Percentiles rank a stretch among this genome's conserved stretches.
These are phyloP conservation scores for Malurus melanocephalus DNA, from an alignment of 2,113 vertebrate species.

Conservation along the genomic window DNA sequence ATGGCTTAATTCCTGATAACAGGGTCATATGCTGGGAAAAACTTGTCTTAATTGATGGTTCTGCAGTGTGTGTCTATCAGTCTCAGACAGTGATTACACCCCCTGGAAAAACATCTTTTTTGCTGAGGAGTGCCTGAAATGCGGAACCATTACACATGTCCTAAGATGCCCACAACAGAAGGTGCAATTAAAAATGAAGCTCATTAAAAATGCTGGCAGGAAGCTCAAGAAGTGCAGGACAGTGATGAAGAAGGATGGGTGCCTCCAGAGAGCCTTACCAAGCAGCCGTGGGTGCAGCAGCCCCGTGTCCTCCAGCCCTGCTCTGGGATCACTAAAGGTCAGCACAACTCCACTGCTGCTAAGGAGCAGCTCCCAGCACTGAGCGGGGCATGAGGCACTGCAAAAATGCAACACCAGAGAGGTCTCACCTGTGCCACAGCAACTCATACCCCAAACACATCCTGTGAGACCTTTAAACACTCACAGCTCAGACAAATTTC, in stretches of 20 bases:
- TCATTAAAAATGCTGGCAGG: conserved; percentile 35
- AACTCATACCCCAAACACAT: not conserved
- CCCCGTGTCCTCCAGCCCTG: not conserved
- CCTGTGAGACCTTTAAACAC: not conserved
- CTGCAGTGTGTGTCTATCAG: conserved; percentile 18
- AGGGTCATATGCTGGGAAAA: conserved; percentile 8
- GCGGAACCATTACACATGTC: conserved; percentile 15
- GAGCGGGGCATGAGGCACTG: not conserved
- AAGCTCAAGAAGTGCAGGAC: conserved; percentile 1
- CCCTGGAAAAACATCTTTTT: conserved; percentile 45
- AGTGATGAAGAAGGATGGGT: not conserved
- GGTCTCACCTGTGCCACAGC: not conserved
- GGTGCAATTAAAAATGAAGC: conserved; percentile 38
- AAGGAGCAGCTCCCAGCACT: not conserved
- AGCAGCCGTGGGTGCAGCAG: not conserved
- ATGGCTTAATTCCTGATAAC: conserved; percentile 42
- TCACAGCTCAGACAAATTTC: not conserved
- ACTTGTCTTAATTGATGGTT: conserved; percentile 21
- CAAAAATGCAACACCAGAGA: not conserved
- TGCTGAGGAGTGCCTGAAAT: conserved; percentile 15
- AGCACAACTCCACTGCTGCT: not conserved
- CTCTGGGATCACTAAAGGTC: not conserved
- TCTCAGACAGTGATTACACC: conserved; percentile 34
- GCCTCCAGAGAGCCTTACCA: not conserved
- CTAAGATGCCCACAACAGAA: not conserved